Percentiles rank a stretch among this genome's conserved stretches.
Conservation (phyloP, 2,113 vertebrate genomes). For the Xiphias gladius region DNA sequence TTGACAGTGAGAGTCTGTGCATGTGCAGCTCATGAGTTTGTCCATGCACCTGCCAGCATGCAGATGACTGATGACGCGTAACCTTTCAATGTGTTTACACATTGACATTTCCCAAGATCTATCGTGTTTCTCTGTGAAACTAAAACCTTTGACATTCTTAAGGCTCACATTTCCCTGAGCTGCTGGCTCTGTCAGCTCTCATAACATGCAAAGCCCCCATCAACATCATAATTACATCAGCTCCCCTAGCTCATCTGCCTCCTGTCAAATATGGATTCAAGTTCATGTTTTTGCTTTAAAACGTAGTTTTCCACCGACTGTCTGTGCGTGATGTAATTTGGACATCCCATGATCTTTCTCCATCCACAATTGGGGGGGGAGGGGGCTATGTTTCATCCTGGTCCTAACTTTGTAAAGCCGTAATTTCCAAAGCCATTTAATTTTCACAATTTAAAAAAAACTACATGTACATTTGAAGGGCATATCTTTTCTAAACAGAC, state of each 20-base stretch:
- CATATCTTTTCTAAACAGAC: not conserved
- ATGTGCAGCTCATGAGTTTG: constrained; percentile 22
- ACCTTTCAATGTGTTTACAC: constrained; percentile 76
- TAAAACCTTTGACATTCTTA: constrained; percentile 72
- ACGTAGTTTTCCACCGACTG: constrained; percentile 14
- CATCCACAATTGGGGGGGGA: not conserved
- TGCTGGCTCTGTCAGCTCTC: constrained; percentile 53
- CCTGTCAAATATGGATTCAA: constrained; percentile 47
- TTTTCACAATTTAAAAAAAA: not conserved
- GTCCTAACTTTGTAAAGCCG: constrained; percentile 11
- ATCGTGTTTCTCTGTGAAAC: constrained; percentile 54
- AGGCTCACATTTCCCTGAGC: constrained; percentile 56
- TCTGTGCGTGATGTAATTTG: not conserved
- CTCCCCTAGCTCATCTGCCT: constrained; percentile 42
- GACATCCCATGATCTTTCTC: not conserved
- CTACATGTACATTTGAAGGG: not conserved
- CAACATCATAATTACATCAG: constrained; percentile 71
- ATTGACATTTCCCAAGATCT: constrained; percentile 75
- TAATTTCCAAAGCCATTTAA: not conserved
- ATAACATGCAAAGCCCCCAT: constrained; percentile 39
- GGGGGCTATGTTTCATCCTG: constrained; percentile 5
- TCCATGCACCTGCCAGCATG: constrained; percentile 27
- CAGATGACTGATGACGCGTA: constrained; percentile 54
- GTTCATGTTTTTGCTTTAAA: constrained; percentile 30
- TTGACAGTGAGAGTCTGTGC: constrained; percentile 14